phyloP scores from a whole-genome alignment of 2,113 vertebrate genomes.

The Macrotis lagotis region DNA sequence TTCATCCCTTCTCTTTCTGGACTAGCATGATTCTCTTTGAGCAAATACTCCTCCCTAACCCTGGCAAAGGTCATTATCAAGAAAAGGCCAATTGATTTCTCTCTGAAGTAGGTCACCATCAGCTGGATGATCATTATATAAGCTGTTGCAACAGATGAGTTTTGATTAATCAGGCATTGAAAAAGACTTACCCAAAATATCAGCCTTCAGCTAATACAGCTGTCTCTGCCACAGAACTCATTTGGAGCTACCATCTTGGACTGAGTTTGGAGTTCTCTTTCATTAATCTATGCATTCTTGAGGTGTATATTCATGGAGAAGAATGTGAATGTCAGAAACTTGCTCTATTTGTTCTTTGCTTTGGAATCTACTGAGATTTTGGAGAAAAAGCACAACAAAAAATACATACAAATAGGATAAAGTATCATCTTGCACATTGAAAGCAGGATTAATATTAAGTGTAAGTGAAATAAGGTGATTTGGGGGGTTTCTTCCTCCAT shows the following conservation, averaged over 20 bases:
- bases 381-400: neutral
- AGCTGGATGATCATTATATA: too few relatives aligned
- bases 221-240: neutral
- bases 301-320: neutral
- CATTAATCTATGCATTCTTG: neutral
- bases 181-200: neutral
- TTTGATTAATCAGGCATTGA: neutral
- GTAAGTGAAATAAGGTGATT: neutral
- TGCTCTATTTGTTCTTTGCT: neutral
- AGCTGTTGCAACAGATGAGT: neutral
- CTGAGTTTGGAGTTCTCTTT: neutral
- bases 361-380: neutral
- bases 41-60: neutral
- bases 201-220: accelerated
- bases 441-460: neutral
- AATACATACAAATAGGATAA: neutral
- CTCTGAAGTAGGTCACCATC: neutral
- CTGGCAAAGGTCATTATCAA: neutral
- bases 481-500: neutral
- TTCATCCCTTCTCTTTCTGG: neutral
- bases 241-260: neutral
- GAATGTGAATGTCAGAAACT: neutral
- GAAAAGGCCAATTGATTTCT: neutral
- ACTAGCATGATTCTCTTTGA: neutral
- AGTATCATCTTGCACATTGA: accelerated